Conservation (phyloP, 2,113 vertebrate genomes). For the Ptilorrhoa leucosticta region DNA sequence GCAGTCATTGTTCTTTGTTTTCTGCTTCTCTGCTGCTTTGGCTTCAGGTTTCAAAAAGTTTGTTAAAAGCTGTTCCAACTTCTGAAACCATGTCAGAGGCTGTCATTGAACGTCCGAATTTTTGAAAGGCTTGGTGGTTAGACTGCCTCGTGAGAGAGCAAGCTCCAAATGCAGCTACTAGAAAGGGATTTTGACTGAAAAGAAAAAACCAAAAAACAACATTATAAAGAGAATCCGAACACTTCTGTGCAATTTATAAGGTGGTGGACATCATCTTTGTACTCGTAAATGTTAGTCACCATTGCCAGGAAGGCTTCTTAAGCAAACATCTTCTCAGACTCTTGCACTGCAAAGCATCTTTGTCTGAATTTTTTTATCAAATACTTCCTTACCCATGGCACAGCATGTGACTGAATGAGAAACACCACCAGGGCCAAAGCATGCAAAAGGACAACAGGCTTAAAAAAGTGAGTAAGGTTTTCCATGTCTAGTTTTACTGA, state of each 20-base stretch:
- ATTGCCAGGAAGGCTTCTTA: not conserved
- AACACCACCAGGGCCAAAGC: not conserved
- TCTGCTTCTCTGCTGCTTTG: not conserved
- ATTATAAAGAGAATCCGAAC: not conserved
- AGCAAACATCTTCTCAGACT: not conserved
- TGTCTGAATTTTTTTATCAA: not conserved
- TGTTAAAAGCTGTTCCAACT: conserved; percentile 87
- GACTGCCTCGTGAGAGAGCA: conserved; percentile 89
- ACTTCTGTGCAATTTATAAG: not conserved
- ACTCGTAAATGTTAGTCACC: not conserved
- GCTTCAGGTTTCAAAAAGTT: conserved; percentile 88
- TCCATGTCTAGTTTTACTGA: not conserved
- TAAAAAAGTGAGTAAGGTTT: not conserved
- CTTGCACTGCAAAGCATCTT: not conserved
- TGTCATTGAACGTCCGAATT: conserved; percentile 86
- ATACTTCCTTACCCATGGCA: not conserved
- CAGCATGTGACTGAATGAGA: not conserved
- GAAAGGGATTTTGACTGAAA: conserved; percentile 79
- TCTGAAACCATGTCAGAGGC: conserved; percentile 93
- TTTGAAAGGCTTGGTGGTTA: conserved; percentile 90
- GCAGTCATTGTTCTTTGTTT: not conserved
- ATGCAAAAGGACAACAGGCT: not conserved
- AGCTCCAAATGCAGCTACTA: conserved; percentile 90
- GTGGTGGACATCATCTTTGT: not conserved
- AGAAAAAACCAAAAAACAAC: not conserved